Evolutionary conservation across 1,140 invertebrate species (phyloP), one percentile per base, ranked within the genome.

Genomic region (Physella acuta): DNA sequence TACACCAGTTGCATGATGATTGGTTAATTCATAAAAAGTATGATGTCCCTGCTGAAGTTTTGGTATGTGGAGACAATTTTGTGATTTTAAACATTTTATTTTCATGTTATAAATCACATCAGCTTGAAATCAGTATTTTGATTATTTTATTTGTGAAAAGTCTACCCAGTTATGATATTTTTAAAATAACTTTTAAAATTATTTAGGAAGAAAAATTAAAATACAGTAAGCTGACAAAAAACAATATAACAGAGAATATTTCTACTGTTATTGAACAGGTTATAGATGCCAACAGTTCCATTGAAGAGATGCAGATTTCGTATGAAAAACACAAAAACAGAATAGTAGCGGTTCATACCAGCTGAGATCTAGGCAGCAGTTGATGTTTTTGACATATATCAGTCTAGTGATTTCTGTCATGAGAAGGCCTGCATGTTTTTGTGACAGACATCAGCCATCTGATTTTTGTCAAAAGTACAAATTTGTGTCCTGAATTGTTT

Each of bases 1-100:
- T 66, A 2, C 63, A 66, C 52, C 26, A 66, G 33, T 31, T 66
- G 2, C 63, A 66, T 55, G 63, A 66, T 53, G 63, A 66, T 26
- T 66, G 63, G 63, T 51, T 66, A 3, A 34, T 66, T 4, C 63
- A 66, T 37, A 66, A 66, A 34, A 66, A 55, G 24, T 24, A 24
- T 66, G 33, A 28, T n/a, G 33, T 28, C 36, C 44, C 63, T 34
- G 63, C 51, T 14, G 63, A 66, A 33, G 63, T 66, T 3, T 36
- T 66, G 63, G 63, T 66, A 36, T 53, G 63, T 31, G 37, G 37
- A 28, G 11, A 26, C n/a, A 20, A 20, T 8, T 16, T 8, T 33
- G 20, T 8, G 31, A 60, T 30, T 8, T 16, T 30, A 14, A 3
- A 31, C 14, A 26, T 4, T 33, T 11, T 11, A 11, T 33, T 16